phyloP scores from a whole-genome alignment of 1,140 invertebrate species.

The Apis laboriosa region DNA sequence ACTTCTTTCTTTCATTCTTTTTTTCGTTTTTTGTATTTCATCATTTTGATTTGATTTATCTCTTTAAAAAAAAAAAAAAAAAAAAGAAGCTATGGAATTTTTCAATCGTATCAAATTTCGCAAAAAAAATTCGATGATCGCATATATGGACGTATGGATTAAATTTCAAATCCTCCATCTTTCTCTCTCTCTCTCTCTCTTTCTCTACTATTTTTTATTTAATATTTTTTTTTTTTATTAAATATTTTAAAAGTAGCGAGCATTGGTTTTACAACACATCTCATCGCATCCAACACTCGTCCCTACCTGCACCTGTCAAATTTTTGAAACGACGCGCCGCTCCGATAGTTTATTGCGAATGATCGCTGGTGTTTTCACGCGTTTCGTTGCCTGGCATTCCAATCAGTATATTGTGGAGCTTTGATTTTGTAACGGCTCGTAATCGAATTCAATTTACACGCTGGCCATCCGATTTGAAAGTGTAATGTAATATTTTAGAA shows the following conservation, averaged over 20 bases:
- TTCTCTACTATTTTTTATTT: too few relatives aligned
- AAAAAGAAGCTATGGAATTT: too few relatives aligned
- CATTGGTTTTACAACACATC: not conserved
- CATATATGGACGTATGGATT: too few relatives aligned
- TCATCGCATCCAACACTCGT: not conserved
- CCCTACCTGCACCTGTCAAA: not conserved
- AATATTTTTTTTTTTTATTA: too few relatives aligned
- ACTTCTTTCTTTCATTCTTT: too few relatives aligned
- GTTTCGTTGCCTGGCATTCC: not conserved
- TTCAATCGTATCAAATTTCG: too few relatives aligned
- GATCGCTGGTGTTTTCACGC: conserved; percentile 9
- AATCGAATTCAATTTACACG: conserved; percentile 37
- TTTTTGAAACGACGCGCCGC: conserved; percentile 7
- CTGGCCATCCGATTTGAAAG: conserved; percentile 19
- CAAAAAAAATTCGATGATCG: too few relatives aligned
- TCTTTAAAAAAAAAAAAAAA: too few relatives aligned
- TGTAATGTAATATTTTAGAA: conserved; percentile 42
- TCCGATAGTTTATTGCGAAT: conserved; percentile 1
- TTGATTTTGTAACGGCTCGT: conserved; percentile 16
- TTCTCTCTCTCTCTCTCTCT: too few relatives aligned
- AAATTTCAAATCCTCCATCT: too few relatives aligned
- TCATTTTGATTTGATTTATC: too few relatives aligned
- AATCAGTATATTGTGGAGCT: conserved; percentile 19
- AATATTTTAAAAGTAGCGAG: not conserved
- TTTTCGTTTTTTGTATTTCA: too few relatives aligned